Conservation (phyloP, 2,113 vertebrate species). For the Aleadryas rufinucha region DNA sequence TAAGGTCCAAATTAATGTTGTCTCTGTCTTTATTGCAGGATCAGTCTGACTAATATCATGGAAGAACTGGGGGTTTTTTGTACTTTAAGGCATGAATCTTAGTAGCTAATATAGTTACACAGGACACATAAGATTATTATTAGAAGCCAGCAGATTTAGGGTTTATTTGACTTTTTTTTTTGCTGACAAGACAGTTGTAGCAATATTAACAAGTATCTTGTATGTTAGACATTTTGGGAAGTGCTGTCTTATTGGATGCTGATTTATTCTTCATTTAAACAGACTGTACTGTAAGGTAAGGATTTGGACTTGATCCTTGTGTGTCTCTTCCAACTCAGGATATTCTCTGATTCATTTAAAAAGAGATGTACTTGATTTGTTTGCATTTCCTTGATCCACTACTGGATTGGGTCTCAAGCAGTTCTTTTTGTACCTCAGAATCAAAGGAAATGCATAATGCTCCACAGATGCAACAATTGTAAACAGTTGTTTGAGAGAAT, state of each 20-base stretch:
- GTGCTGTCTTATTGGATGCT: not conserved
- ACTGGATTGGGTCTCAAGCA: not conserved
- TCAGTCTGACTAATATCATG: not conserved
- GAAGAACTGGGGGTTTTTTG: fast-evolving
- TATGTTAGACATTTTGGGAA: not conserved
- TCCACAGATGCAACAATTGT: not conserved
- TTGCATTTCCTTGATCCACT: not conserved
- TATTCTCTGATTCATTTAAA: not conserved
- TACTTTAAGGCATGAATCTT: not conserved
- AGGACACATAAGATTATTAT: not conserved
- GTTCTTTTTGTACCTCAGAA: not conserved
- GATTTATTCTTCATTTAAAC: not conserved
- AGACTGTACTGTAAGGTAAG: not conserved
- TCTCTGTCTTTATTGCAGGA: not conserved
- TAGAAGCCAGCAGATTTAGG: not conserved
- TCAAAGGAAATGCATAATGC: not conserved
- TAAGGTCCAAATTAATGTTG: not conserved
- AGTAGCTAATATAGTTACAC: not conserved
- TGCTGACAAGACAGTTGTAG: not conserved
- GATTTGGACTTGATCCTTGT: not conserved
- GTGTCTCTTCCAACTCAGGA: not conserved
- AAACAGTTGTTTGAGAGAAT: not conserved
- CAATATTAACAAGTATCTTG: not conserved
- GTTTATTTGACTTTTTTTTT: not conserved
- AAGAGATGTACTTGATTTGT: not conserved